These are phyloP conservation scores for Cossypha caffra DNA, from an alignment of 2,797 vertebrate genomes.

Conservation along the genomic window DNA sequence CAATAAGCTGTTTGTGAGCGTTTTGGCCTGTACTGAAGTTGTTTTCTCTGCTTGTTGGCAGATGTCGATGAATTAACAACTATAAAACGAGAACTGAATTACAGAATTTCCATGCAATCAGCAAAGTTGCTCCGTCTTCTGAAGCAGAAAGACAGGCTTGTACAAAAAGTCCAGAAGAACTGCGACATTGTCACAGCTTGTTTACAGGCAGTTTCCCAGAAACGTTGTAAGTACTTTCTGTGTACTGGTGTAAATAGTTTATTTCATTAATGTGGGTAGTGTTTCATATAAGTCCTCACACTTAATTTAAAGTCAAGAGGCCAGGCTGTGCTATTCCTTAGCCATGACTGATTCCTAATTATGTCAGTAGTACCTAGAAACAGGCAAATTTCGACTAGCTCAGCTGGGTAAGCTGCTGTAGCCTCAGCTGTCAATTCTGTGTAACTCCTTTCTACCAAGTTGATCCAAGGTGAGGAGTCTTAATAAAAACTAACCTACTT, in stretches of 20 bases:
- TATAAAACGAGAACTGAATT: constrained; percentile 87
- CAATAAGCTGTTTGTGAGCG: neutral
- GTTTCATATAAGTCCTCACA: neutral
- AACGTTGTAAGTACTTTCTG: constrained; percentile 86
- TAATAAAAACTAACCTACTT: neutral
- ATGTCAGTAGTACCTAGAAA: neutral
- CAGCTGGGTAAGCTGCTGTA: neutral
- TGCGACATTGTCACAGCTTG: constrained; percentile 94
- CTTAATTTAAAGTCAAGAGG: neutral
- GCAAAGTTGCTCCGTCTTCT: constrained; percentile 91
- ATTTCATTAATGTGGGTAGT: neutral
- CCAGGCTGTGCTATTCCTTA: neutral
- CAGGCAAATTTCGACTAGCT: neutral
- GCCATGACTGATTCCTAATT: neutral
- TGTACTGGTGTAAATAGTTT: neutral
- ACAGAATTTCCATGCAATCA: constrained; percentile 87
- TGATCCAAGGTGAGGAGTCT: neutral
- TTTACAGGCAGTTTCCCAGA: constrained; percentile 93
- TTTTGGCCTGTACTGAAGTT: neutral
- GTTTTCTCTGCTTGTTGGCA: constrained; percentile 67
- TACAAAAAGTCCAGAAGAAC: constrained; percentile 90
- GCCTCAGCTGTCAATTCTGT: neutral
- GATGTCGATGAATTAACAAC: constrained; percentile 82
- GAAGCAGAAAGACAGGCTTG: constrained; percentile 88
- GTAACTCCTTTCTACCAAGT: neutral